Evolutionary conservation across 2,888 invertebrate genomes (phyloP), one percentile per base, ranked within the genome.

Genomic region (Sinentomon sp.): DNA sequence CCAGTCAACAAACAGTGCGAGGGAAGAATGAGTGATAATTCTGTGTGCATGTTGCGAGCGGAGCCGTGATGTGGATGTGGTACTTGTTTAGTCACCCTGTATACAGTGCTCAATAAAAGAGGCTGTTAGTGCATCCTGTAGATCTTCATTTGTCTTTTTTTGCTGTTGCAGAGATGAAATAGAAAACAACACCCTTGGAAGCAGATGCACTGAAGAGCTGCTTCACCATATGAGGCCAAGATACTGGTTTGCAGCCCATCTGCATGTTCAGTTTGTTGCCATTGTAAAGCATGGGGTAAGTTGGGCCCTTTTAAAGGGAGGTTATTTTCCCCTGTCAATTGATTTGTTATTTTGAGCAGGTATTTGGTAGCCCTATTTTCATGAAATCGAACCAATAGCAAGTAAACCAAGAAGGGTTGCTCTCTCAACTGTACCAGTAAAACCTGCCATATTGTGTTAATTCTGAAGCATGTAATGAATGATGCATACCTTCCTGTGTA

Each of bases 231-330:
- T 94, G 33, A 67, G 77, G 50, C 97, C 97, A 6, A 58, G 61
- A 1, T 80, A 77, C 55, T 97, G 94, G 92, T 97, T 97, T 57
- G 61, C 89, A 6, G 97, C 89, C 19, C 97, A 99, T 61, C 59
- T 99, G 41, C 97, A 99, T 55, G 80, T 80, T 44, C 80, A 85
- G 56, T 97, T 89, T 59, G 68, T 77, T 9, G 94, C 92, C 0
- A 43, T 82, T 3, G 67, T 94, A 5, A 63, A 66, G 21, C 85
- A 89, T 52, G 54, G 61, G 17, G 53, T 63, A 36, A 13, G 10
- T 6, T 28, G 7, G 16, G 14, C 28, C 5, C 17, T 19, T 19
- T 28, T 27, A 14, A 23, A 10, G n/a, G 4, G n/a, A 34, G 19
- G 20, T n/a, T 7, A 20, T 3, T 14, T 20, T 19, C 14, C 30